Percentiles rank a stretch among this genome's conserved stretches.
Conservation (phyloP, 2,888 invertebrate species). For the Dione vanillae region DNA sequence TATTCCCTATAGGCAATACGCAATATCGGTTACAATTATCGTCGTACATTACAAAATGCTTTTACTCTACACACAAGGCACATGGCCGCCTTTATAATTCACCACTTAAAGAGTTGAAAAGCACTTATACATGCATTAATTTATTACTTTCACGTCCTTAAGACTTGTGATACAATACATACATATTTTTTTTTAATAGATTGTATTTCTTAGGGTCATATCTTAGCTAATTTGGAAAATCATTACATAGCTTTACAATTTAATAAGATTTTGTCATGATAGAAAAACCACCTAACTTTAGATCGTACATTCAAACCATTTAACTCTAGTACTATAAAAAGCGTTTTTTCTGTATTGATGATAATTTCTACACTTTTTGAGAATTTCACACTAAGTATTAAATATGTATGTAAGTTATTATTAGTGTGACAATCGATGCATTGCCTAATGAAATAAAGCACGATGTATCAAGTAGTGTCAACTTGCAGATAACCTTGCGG, state of each 20-base stretch:
- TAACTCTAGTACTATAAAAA: too few species aligned
- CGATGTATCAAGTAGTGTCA: slow-evolving; percentile 49
- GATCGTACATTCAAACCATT: too few species aligned
- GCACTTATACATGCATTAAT: slow-evolving; percentile 8
- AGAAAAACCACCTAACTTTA: too few species aligned
- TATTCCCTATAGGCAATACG: not conserved
- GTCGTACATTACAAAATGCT: slow-evolving; percentile 12
- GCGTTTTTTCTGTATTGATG: too few species aligned
- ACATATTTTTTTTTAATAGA: not conserved
- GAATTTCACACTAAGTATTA: too few species aligned
- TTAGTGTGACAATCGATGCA: slow-evolving; percentile 29
- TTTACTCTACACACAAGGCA: slow-evolving; percentile 10
- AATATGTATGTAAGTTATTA: not conserved
- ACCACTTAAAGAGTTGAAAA: slow-evolving; percentile 22
- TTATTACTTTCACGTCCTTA: slow-evolving; percentile 12
- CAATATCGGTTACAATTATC: slow-evolving; percentile 7
- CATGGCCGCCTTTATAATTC: slow-evolving; percentile 14
- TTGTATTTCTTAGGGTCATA: too few species aligned
- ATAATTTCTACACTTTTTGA: not conserved
- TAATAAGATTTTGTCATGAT: too few species aligned
- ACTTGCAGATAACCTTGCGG: slow-evolving; percentile 58
- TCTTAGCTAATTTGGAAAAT: too few species aligned
- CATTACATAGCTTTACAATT: too few species aligned
- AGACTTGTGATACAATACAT: not conserved
- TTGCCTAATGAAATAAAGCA: slow-evolving; percentile 38